Evolutionary conservation across 2,797 vertebrate genomes (phyloP).

Genomic region (Hemibagrus guttatus): DNA sequence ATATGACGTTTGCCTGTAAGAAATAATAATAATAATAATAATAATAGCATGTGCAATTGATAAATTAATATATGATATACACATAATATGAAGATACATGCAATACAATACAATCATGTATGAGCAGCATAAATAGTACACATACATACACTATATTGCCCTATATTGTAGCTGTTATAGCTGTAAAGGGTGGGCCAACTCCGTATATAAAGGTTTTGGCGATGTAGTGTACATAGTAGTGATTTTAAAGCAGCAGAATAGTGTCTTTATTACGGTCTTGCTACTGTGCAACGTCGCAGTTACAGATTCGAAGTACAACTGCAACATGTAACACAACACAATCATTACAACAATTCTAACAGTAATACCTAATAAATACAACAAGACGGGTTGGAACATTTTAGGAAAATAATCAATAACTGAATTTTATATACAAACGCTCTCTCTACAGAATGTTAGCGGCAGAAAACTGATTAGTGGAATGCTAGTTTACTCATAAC

Average conservation of each 20-base stretch:
- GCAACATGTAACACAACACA: not conserved
- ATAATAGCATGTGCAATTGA: not conserved
- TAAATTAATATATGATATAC: no score
- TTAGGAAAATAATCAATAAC: not conserved
- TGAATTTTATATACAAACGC: no score
- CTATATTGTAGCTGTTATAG: no score
- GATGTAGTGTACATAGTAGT: not conserved
- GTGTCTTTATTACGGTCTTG: not conserved
- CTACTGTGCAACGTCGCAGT: not conserved
- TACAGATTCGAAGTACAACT: not conserved
- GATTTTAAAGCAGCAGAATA: not conserved
- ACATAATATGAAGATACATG: not conserved
- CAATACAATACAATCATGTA: no score
- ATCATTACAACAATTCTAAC: not conserved
- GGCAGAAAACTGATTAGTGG: no score
- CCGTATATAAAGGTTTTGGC: no score
- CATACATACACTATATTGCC: no score
- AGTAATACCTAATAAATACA: not conserved
- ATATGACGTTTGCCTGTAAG: slow-evolving; percentile 80
- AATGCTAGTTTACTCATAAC: no score
- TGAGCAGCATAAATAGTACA: not conserved
- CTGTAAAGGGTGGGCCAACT: no score
- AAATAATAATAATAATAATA: slow-evolving; percentile 1
- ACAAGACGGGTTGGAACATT: not conserved
- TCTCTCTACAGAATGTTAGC: no score